These are phyloP conservation scores for Diceros bicornis DNA, from an alignment of 2,797 vertebrate species.

Conservation along the genomic window DNA sequence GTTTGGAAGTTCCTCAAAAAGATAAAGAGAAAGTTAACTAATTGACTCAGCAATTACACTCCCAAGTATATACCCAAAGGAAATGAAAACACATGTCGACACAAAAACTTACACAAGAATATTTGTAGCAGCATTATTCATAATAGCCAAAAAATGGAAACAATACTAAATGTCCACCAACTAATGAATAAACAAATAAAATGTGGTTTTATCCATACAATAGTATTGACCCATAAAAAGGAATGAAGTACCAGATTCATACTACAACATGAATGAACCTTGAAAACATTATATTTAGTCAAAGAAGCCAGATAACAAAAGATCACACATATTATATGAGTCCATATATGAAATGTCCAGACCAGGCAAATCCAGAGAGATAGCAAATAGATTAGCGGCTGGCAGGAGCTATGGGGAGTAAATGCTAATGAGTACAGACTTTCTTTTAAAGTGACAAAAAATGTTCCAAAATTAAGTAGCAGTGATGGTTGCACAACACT, in stretches of 20 bases:
- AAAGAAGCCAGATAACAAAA: background rate
- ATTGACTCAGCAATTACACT: background rate
- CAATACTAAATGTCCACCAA: background rate
- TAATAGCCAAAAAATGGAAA: background rate
- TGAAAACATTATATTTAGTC: background rate
- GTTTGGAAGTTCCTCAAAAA: background rate
- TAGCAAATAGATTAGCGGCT: background rate
- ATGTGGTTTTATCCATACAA: background rate
- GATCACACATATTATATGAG: background rate
- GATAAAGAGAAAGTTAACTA: background rate
- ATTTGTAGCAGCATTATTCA: background rate
- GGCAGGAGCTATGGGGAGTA: background rate
- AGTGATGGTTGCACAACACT: background rate
- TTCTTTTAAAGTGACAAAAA: background rate
- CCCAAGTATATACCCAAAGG: no score
- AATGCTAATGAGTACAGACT: background rate
- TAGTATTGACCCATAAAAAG: background rate
- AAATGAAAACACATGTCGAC: background rate
- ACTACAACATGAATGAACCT: background rate
- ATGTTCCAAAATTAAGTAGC: background rate
- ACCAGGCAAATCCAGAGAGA: background rate
- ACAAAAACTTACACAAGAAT: background rate
- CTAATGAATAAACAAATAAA: background rate
- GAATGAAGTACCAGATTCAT: background rate
- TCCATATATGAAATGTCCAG: background rate